These are phyloP conservation scores for Misgurnus anguillicaudatus DNA, from an alignment of 2,113 vertebrate species.

Conservation along the genomic window DNA sequence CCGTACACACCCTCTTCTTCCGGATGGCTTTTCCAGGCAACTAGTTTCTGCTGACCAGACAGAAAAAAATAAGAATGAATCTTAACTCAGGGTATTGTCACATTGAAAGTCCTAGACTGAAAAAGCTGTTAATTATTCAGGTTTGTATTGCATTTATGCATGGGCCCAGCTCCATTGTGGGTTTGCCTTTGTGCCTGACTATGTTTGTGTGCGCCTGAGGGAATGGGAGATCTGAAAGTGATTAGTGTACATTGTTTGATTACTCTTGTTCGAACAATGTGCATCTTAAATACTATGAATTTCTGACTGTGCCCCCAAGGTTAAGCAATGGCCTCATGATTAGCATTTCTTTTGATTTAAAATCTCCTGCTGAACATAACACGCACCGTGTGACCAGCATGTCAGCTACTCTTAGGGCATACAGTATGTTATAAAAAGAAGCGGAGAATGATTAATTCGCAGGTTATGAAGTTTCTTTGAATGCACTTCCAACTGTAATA, in stretches of 20 bases:
- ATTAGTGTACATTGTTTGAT: background rate
- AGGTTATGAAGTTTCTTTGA: too few relatives aligned
- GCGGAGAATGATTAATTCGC: too few relatives aligned
- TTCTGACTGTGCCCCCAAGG: background rate
- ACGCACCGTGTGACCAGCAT: background rate
- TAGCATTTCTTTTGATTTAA: background rate
- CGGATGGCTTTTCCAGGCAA: constrained; percentile 44
- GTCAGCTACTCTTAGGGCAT: too few relatives aligned
- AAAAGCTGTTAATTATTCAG: constrained; percentile 13
- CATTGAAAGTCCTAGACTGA: constrained; percentile 3
- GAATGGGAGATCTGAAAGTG: background rate
- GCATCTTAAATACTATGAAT: background rate
- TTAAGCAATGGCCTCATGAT: background rate
- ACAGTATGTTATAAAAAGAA: too few relatives aligned
- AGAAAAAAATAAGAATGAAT: constrained; percentile 56
- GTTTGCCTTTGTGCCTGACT: background rate
- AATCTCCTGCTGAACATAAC: background rate
- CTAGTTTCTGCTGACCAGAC: constrained; percentile 56
- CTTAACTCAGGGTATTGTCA: background rate
- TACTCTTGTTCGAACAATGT: background rate
- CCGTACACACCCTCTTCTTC: constrained; percentile 34
- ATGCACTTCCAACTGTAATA: too few relatives aligned
- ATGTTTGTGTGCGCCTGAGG: background rate
- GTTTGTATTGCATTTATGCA: constrained; percentile 27
- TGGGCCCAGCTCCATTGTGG: background rate